Conservation (phyloP, 2,797 vertebrate genomes). For the Syngnathus acus region DNA sequence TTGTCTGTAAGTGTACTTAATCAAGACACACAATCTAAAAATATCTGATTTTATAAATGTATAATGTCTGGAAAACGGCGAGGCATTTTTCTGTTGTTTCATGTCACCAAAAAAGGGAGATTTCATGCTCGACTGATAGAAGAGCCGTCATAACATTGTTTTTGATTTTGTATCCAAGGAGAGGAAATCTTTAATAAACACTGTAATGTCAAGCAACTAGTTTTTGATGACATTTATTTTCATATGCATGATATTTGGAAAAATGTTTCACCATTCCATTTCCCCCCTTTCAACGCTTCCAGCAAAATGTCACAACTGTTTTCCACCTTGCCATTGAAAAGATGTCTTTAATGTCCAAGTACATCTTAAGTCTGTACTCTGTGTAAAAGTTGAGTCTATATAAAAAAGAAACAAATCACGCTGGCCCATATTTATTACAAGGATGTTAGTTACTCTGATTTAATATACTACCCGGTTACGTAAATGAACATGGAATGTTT, state of each 20-base stretch:
- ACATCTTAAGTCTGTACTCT: neutral
- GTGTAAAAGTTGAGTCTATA: too few relatives aligned
- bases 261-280: neutral
- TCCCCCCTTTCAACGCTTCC: neutral
- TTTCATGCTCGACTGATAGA: constrained; percentile 31
- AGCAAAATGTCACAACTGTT: neutral
- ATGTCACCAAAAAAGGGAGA: constrained; percentile 53
- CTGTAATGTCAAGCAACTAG: constrained; percentile 48
- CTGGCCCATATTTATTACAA: neutral
- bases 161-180: constrained; percentile 52
- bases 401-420: neutral
- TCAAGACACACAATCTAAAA: constrained; percentile 53
- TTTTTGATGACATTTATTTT: constrained; percentile 16
- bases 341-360: neutral
- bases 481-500: too few relatives aligned
- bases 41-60: constrained; percentile 63
- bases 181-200: constrained; percentile 51
- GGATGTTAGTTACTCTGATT: too few relatives aligned
- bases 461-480: too few relatives aligned
- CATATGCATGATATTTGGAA: neutral
- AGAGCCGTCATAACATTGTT: constrained; percentile 45
- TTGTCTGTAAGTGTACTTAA: constrained; percentile 68
- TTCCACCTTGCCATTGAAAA: neutral
- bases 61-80: constrained; percentile 52
- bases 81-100: constrained; percentile 42